phyloP scores from a whole-genome alignment of 1,140 invertebrate species.

The Lasioglossum albipes region DNA sequence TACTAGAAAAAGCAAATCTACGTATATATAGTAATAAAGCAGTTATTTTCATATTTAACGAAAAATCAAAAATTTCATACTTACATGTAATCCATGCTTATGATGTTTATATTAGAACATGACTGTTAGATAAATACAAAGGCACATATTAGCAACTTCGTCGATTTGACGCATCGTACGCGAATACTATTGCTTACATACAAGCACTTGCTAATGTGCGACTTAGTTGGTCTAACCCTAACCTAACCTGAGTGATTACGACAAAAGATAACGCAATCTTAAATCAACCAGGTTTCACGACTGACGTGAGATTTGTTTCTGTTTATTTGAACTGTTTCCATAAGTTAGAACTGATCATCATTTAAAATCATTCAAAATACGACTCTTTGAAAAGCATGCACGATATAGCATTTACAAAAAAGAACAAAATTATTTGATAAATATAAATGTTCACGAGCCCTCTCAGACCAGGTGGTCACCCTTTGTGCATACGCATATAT shows the following conservation, averaged over 20 bases:
- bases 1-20: neutral
- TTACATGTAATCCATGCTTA: constrained; percentile 61
- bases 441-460: neutral
- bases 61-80: constrained; percentile 18
- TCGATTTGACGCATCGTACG: constrained; percentile 68
- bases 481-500: too few species aligned
- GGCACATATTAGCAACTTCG: constrained; percentile 56
- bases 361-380: neutral
- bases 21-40: neutral
- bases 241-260: constrained; percentile 11
- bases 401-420: neutral
- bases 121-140: constrained; percentile 45
- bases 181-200: neutral
- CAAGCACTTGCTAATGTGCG: neutral
- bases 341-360: too few species aligned
- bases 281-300: neutral
- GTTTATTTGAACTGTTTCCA: neutral
- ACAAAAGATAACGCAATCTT: neutral
- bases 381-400: neutral
- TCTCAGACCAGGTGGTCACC: too few species aligned
- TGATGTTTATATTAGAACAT: constrained; percentile 35
- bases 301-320: neutral
- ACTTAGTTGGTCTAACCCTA: constrained; percentile 10
- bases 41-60: neutral
- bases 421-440: neutral